Base-by-base conservation (phyloP, 2,888 invertebrate species). In the Spisula subtruncata region DNA sequence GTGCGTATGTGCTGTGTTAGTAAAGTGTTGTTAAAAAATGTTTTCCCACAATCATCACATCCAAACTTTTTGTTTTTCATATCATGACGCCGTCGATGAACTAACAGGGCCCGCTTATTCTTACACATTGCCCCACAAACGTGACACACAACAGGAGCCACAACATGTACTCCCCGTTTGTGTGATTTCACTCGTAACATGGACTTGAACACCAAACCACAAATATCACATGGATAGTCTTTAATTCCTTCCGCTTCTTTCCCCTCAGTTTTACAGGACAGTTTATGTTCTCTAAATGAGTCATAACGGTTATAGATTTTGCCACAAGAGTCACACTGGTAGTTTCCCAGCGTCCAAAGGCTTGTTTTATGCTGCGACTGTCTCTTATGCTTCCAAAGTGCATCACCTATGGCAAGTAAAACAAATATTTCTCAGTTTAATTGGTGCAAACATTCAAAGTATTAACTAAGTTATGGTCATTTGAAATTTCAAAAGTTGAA, bases 101-200 rank as follows among this genome's bases (percentile, higher is more conserved):
- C 83, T 16, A 82, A 35, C 6, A 87, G 75, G 14, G 85, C 85
- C 35, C 85, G 79, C 35, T 85, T 85, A 32, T 85, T 85, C 46
- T 87, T 87, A 66, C 87, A 87, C 66, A 87, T 75, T 32, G 82
- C 66, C 14, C 87, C 87, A 54, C 87, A 87, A 12, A 83, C 87
- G 32, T 87, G 87, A 66, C 87, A 87, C 51, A 83, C 75, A 0
- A 87, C 75, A 4, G 81, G 82, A 12, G 80, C 75, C 1, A 51
- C 87, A 32, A 79, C 81, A 56, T 87, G 87, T 8, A 87, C 87
- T 35, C 81, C 75, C 1, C 82, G 82, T 54, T 87, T 87, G 18
- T 87, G 87, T 16, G 82, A 71, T 29, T 83, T 71, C 14, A 87
- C 82, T 20, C 83, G 66, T n/a, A 83, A 48, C 54, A 60, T 54